These are phyloP conservation scores for Adelges cooleyi DNA, from an alignment of 1,140 invertebrate species.

Conservation along the genomic window DNA sequence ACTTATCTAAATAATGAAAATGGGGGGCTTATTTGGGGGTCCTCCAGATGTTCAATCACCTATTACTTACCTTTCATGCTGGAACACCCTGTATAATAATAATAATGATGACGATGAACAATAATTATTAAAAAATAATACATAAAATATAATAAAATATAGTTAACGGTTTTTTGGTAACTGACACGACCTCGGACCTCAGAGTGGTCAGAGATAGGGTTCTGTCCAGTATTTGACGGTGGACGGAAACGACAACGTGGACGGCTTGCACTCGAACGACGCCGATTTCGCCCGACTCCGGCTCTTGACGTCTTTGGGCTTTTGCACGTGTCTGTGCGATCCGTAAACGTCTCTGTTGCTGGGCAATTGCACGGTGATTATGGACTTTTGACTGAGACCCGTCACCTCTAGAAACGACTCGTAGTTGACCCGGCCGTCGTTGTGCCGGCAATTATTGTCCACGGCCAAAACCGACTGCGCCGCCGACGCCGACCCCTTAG, in stretches of 20 bases:
- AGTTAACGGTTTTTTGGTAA: background rate
- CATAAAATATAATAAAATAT: background rate
- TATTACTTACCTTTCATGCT: too few relatives aligned
- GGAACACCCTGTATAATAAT: too few relatives aligned
- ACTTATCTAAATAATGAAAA: too few relatives aligned
- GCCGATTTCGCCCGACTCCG: conserved; percentile 31
- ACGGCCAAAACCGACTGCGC: background rate
- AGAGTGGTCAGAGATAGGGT: conserved; percentile 33
- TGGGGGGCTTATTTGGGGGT: too few relatives aligned
- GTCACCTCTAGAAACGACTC: conserved; percentile 68
- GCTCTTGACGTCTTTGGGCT: conserved; percentile 62
- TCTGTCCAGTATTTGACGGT: conserved; percentile 37
- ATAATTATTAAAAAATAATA: background rate
- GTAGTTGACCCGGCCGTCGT: conserved; percentile 41
- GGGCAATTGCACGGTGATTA: conserved; percentile 40
- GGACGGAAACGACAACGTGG: conserved; percentile 29
- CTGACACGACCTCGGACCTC: too few relatives aligned
- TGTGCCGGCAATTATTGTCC: background rate
- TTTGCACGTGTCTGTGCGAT: conserved; percentile 62
- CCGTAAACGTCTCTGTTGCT: conserved; percentile 56
- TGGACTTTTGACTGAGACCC: conserved; percentile 67
- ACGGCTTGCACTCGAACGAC: conserved; percentile 21
- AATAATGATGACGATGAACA: too few relatives aligned
- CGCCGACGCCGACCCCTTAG: background rate
- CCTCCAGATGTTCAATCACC: too few relatives aligned